A percentile compares a stretch with the other conserved stretches of the same genome.
Conservation (phyloP, 2,888 invertebrate species). For the Sceliomorpha sp. region DNA sequence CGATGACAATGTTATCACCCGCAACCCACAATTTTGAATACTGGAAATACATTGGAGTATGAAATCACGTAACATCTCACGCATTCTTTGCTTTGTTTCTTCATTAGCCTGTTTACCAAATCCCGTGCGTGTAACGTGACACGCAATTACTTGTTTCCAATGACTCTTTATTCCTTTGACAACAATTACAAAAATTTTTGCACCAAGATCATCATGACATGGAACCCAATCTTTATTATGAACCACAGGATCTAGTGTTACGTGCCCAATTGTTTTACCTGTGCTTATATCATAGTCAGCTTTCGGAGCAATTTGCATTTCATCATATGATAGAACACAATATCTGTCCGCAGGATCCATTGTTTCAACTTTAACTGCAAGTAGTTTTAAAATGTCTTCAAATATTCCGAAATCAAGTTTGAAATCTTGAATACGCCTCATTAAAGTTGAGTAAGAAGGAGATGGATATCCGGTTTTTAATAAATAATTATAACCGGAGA, state of each 20-base stretch:
- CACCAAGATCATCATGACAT: too few relatives aligned
- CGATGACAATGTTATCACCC: too few relatives aligned
- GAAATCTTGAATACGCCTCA: conserved; percentile 36
- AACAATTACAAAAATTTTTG: too few relatives aligned
- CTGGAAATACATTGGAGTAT: too few relatives aligned
- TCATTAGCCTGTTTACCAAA: too few relatives aligned
- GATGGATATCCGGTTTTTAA: conserved; percentile 15
- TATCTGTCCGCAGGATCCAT: conserved; percentile 23
- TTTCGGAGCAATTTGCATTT: conserved; percentile 23
- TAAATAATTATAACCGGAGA: conserved; percentile 19
- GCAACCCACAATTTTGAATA: too few relatives aligned
- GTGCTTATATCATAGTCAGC: conserved; percentile 6
- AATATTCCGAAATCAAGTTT: conserved; percentile 37
- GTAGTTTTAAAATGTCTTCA: conserved; percentile 14
- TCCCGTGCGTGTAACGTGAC: too few relatives aligned
- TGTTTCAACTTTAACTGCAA: conserved; percentile 19
- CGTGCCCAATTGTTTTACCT: conserved; percentile 1
- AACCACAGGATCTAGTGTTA: conserved; percentile 9
- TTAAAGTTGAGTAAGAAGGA: conserved; percentile 29
- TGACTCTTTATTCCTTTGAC: too few relatives aligned
- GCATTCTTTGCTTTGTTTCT: too few relatives aligned
- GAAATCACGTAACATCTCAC: too few relatives aligned
- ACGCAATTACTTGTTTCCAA: too few relatives aligned
- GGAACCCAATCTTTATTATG: too few relatives aligned
- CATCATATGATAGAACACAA: conserved; percentile 27